Evolutionary conservation across 2,113 vertebrate genomes (phyloP), one percentile per base, ranked within the genome.

Genomic region (Takifugu bimaculatus): DNA sequence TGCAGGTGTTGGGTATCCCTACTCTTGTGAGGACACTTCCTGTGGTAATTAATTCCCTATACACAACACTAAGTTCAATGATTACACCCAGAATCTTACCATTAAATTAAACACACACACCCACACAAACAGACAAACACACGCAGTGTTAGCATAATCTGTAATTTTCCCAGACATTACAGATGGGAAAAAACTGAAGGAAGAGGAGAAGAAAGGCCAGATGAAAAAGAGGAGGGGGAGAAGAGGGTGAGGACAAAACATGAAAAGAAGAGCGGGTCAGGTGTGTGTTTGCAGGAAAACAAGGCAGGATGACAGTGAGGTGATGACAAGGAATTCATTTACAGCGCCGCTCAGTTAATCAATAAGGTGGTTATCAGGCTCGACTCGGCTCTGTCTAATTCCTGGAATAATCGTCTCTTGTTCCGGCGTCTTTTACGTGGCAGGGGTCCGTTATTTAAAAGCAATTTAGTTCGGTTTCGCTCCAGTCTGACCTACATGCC

Each of bases 401-500:
- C 43, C 13, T 48, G 11, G 5, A 14, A 29, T 10, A 27, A 49
- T 47, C 4, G 6, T 43, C 32, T 58, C 35, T 65, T 32, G 9
- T 39, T 39, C 35, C 4, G 7, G 7, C 35, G 7, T 39, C 35
- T 39, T 39, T 11, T 39, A 20, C 35, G 39, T 56, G 48, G 54
- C 57, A 59, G 20, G 70, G 44, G 10, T 52, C 50, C 7, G 54
- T 52, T 28, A 27, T 56, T 27, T 54, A 50, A 65, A 12, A 62
- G 27, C 35, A 9, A 13, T 29, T 58, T 6, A 11, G 42, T 13
- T 53, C 53, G 57, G 47, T 70, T 69, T 81, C 64, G 65, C 61
- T 65, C 7, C 29, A n/a, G 57, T 68, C 67, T 72, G 78, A 57
- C 68, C 70, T 20, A 76, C 63, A 67, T 63, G 53, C 49, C 52